Evolutionary conservation across 2,797 vertebrate genomes (phyloP).

Genomic region (Sebastes cheni): DNA sequence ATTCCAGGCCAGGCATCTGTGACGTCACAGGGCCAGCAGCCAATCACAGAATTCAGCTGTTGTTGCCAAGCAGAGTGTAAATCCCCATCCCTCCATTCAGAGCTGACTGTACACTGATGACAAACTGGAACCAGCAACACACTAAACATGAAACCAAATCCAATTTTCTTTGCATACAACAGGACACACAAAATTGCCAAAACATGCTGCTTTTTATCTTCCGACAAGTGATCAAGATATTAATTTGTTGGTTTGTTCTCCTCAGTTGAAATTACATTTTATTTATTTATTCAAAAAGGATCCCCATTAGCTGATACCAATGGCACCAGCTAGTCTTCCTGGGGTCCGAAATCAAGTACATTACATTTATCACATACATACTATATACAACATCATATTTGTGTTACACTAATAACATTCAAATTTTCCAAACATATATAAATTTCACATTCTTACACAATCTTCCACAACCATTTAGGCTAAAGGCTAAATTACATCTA

Average conservation of each 20-base stretch:
- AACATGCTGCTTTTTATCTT: neutral
- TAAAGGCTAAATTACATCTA: neutral
- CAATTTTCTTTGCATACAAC: neutral
- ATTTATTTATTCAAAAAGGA: no score
- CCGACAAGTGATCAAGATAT: neutral
- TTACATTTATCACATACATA: no score
- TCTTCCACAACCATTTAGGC: no score
- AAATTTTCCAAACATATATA: no score
- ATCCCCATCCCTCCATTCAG: neutral
- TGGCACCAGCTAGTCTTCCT: no score
- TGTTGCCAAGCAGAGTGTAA: constrained; percentile 45
- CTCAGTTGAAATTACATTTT: neutral
- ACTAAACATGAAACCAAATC: neutral
- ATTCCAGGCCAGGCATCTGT: constrained; percentile 11
- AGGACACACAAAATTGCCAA: neutral
- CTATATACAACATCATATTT: no score
- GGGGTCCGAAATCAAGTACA: no score
- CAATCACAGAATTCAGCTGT: constrained; percentile 56
- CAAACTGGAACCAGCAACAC: neutral
- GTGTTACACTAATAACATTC: no score
- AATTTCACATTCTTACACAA: no score
- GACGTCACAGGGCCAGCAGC: constrained; percentile 18
- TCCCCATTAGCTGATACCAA: no score
- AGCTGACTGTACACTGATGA: neutral
- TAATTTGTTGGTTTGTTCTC: neutral